These are phyloP conservation scores for Orgyia antiqua DNA, from an alignment of 2,888 invertebrate genomes.

Conservation along the genomic window DNA sequence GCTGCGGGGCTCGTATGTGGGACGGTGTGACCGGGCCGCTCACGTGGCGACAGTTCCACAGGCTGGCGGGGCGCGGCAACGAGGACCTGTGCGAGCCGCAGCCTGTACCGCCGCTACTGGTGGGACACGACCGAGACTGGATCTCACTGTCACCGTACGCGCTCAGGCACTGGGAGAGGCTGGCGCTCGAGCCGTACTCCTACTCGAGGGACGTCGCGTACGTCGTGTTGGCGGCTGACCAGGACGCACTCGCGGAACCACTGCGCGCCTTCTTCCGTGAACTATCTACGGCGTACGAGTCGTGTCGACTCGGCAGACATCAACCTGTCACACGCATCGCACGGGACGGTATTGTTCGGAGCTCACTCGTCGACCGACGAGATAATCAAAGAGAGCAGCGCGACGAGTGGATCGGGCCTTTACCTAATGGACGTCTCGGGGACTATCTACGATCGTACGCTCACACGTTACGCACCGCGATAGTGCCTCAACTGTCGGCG, in stretches of 20 bases:
- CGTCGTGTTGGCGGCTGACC: conserved; percentile 95
- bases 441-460: conserved; percentile 93
- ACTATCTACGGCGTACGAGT: conserved; percentile 95
- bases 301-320: conserved; percentile 95
- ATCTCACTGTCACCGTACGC: conserved; percentile 96
- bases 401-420: conserved; percentile 92
- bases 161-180: conserved; percentile 96
- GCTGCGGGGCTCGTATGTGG: conserved; percentile 92
- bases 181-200: conserved; percentile 98
- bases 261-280: conserved; percentile 94
- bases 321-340: conserved; percentile 91
- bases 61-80: conserved; percentile 94
- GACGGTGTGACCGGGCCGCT: conserved; percentile 98
- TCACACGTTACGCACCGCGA: conserved; percentile 49
- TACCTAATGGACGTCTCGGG: conserved; percentile 89
- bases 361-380: conserved; percentile 40
- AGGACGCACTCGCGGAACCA: conserved; percentile 87
- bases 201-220: conserved; percentile 96
- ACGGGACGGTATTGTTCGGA: conserved; percentile 92
- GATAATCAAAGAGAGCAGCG: conserved; percentile 62
- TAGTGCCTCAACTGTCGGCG: conserved; percentile 56
- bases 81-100: conserved; percentile 98
- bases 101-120: conserved; percentile 95
- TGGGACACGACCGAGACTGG: conserved; percentile 97
- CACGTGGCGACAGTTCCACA: conserved; percentile 98